Evolutionary conservation across 2,888 invertebrate species (phyloP).

Genomic region (Caenorhabditis afra): DNA sequence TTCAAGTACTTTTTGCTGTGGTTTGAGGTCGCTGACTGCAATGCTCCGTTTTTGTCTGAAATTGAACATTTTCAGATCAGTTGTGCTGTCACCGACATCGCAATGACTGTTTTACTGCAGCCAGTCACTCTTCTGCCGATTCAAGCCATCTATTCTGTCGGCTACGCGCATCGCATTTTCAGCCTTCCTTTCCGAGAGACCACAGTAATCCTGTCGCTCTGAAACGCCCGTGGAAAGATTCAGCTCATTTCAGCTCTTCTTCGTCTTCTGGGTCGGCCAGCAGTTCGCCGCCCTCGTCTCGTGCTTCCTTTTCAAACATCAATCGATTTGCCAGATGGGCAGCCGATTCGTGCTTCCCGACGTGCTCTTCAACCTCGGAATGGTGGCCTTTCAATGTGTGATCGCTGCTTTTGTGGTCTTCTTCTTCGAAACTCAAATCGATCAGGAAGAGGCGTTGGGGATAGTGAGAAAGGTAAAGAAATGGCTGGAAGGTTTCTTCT

Average conservation of each 20-base stretch:
- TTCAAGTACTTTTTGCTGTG: conserved; percentile 14
- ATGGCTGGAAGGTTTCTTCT: too few species aligned
- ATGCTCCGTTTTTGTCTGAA: background rate
- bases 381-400: background rate
- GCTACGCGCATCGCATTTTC: background rate
- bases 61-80: conserved; percentile 7
- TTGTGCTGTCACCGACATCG: conserved; percentile 2
- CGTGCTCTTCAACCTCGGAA: background rate
- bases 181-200: background rate
- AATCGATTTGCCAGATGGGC: background rate
- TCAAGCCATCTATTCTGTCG: conserved; percentile 3
- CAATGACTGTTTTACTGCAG: conserved; percentile 5
- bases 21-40: background rate
- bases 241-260: conserved; percentile 2
- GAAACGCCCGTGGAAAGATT: too few species aligned
- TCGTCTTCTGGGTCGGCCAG: conserved; percentile 7
- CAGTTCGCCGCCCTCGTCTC: conserved; percentile 7
- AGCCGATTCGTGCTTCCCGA: background rate
- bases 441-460: background rate
- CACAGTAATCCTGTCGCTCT: too few species aligned
- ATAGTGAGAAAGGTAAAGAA: background rate
- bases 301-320: conserved; percentile 12
- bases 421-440: conserved; percentile 1
- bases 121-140: conserved; percentile 9
- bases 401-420: background rate